Percentiles rank a stretch among this genome's conserved stretches.
Evolutionary conservation across 2,888 invertebrate species (phyloP).

Genomic region (Agriopis leucophaearia): DNA sequence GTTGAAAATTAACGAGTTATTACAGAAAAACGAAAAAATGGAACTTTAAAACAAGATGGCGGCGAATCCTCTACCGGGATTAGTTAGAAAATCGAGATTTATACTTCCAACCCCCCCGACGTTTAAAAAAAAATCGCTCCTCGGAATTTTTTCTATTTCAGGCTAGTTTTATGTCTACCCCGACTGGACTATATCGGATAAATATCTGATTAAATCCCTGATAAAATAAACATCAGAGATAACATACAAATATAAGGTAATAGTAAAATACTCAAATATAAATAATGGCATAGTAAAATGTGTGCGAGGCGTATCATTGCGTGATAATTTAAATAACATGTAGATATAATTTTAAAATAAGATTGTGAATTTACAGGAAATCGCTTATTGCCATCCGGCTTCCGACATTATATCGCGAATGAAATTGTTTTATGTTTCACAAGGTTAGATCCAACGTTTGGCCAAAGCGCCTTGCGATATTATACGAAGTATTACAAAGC

Average conservation of each 20-base stretch:
- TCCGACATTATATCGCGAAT: neutral
- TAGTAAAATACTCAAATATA: slow-evolving; percentile 1
- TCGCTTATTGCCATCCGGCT: slow-evolving; percentile 7
- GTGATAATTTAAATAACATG: neutral
- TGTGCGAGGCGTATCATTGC: neutral
- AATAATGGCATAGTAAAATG: neutral
- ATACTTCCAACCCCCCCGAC: no score
- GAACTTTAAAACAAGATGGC: neutral
- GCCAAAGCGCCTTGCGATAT: neutral
- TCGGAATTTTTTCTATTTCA: no score
- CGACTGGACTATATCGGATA: no score
- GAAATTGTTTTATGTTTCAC: neutral
- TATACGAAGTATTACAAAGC: slow-evolving; percentile 4
- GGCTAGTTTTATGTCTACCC: no score
- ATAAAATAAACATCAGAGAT: slow-evolving; percentile 3
- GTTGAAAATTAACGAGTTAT: no score
- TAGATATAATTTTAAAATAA: neutral
- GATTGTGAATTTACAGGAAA: slow-evolving; percentile 18
- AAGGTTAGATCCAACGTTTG: neutral
- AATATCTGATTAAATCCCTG: slow-evolving; percentile 2
- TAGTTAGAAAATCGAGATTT: no score
- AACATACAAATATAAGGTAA: no score
- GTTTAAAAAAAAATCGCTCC: no score
- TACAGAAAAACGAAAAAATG: no score
- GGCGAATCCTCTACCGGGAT: no score